Percentiles rank a stretch among this genome's conserved stretches.
phyloP scores from a whole-genome alignment of 2,113 vertebrate genomes.

The Microtus ochrogaster region DNA sequence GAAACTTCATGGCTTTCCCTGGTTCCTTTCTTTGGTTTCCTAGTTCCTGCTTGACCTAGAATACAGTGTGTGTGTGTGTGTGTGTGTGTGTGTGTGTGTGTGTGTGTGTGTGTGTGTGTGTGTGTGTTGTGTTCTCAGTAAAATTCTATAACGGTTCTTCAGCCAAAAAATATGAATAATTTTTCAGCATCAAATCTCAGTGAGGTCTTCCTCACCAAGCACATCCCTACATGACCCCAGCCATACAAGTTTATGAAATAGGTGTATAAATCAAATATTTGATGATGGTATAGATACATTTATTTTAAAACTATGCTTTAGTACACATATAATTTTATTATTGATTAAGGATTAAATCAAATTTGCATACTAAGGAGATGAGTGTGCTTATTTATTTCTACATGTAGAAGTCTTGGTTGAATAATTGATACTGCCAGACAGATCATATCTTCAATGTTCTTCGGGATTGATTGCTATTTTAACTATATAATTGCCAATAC shows the following conservation, averaged over 20 bases:
- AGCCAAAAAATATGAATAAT: neutral
- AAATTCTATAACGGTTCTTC: neutral
- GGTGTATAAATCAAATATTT: neutral
- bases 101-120: neutral
- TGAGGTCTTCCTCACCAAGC: neutral
- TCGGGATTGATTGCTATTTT: neutral
- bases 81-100: no score
- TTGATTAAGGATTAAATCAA: neutral
- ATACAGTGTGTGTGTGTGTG: neutral
- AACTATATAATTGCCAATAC: neutral
- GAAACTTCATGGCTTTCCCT: neutral
- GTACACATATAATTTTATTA: neutral
- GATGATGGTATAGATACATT: neutral
- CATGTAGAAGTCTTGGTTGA: neutral
- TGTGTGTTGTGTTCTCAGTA: neutral
- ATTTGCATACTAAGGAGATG: neutral
- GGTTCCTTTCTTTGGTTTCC: neutral
- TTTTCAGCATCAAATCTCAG: constrained; percentile 18
- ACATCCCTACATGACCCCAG: neutral
- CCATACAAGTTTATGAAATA: neutral
- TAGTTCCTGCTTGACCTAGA: neutral
- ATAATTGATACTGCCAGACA: neutral
- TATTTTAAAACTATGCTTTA: neutral
- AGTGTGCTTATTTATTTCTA: neutral
- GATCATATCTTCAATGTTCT: neutral